Percentiles rank a stretch among this genome's conserved stretches.
Evolutionary conservation across 2,888 invertebrate genomes (phyloP).

Genomic region (Lithosia quadra): DNA sequence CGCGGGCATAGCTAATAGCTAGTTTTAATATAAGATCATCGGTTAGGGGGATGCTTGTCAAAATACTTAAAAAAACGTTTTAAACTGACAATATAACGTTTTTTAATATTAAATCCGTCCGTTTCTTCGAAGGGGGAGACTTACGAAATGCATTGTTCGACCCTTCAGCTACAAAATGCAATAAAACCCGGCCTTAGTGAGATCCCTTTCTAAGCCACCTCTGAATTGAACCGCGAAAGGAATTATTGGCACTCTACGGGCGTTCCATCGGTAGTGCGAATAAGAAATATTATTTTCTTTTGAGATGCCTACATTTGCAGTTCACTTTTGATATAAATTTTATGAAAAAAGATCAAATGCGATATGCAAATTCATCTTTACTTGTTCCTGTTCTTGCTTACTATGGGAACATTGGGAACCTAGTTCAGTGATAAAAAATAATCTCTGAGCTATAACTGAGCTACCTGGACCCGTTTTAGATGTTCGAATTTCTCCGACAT

Average conservation of each 20-base stretch:
- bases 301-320: neutral
- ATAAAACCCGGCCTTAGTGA: neutral
- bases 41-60: no score
- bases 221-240: neutral
- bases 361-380: no score
- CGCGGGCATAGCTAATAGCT: no score
- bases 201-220: conserved; percentile 4
- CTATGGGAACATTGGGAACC: no score
- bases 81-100: neutral
- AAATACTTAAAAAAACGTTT: neutral
- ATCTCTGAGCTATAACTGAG: no score
- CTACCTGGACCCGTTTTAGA: no score
- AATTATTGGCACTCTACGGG: neutral
- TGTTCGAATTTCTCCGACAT: no score
- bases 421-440: no score
- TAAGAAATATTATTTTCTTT: neutral
- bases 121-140: neutral
- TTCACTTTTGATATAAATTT: neutral
- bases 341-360: neutral
- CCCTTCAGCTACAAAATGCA: neutral
- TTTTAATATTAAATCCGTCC: neutral
- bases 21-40: no score
- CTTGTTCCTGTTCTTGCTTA: no score
- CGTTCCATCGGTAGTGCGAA: neutral
- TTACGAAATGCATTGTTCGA: neutral